Evolutionary conservation across 2,113 vertebrate genomes (phyloP).

Genomic region (Gavialis gangeticus): DNA sequence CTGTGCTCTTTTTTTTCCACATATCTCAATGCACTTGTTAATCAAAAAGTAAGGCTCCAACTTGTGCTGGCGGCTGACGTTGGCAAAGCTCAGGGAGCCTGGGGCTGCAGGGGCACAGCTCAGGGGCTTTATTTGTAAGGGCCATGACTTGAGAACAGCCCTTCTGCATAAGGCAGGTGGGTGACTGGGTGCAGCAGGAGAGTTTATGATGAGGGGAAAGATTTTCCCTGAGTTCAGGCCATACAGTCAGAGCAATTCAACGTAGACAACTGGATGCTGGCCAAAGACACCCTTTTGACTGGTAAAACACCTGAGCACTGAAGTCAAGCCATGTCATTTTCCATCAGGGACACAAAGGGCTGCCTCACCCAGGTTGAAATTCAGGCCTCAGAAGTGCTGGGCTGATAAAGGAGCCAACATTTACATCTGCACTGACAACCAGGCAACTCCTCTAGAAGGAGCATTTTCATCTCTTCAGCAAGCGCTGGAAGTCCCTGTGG

Average conservation of each 20-base stretch:
- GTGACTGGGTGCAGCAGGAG: not conserved
- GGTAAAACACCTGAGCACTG: not conserved
- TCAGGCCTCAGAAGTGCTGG: fast-evolving
- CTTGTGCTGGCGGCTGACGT: not conserved
- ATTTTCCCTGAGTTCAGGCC: not conserved
- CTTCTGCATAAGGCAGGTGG: not conserved
- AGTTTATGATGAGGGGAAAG: not conserved
- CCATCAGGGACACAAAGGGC: not conserved
- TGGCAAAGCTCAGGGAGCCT: not conserved
- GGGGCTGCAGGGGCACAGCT: fast-evolving
- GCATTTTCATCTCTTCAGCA: not conserved
- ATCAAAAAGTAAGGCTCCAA: not conserved
- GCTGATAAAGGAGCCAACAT: not conserved
- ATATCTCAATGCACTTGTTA: not conserved
- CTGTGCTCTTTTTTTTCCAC: not conserved
- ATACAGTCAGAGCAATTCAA: not conserved
- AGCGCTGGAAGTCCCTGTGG: not conserved
- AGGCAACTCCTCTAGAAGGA: not conserved
- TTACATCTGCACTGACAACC: fast-evolving
- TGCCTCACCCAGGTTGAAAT: fast-evolving
- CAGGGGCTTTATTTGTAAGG: not conserved
- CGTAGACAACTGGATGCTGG: not conserved
- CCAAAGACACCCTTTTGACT: not conserved
- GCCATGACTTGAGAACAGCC: not conserved
- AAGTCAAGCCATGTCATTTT: not conserved